Percentiles rank a stretch among this genome's conserved stretches.
Conservation (phyloP, 2,888 invertebrate species). For the Ferrisia virgata region DNA sequence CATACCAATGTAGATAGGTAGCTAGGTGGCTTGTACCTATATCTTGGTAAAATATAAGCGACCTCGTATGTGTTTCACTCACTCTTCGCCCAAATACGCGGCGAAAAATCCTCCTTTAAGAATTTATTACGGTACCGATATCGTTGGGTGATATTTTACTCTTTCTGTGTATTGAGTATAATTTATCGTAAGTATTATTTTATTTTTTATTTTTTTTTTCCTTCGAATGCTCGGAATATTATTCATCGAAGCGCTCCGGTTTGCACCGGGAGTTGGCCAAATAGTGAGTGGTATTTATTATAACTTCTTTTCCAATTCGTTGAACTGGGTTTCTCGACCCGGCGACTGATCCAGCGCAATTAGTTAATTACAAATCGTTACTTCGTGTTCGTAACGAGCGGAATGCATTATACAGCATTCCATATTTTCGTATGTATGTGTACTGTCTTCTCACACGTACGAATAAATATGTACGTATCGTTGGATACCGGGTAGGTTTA, state of each 20-base stretch:
- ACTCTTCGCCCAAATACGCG: neutral
- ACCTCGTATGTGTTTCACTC: neutral
- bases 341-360: neutral
- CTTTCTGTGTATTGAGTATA: neutral
- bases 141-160: neutral
- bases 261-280: neutral
- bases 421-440: neutral
- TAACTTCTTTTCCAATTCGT: neutral
- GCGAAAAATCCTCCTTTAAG: neutral
- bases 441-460: too few species aligned
- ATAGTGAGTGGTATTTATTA: neutral
- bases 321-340: neutral
- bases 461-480: too few species aligned
- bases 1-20: too few species aligned
- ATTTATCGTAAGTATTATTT: neutral
- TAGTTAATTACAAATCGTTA: slow-evolving; percentile 15
- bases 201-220: neutral
- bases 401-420: neutral
- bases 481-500: too few species aligned
- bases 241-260: neutral
- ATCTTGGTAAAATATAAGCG: too few species aligned
- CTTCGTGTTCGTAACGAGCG: neutral
- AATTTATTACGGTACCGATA: neutral
- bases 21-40: too few species aligned
- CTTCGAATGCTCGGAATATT: neutral